Evolutionary conservation across 92 coral and sea anemone genomes (phyloP), one percentile per base, ranked within the genome.

Genomic region (Epizoanthus stellaris): DNA sequence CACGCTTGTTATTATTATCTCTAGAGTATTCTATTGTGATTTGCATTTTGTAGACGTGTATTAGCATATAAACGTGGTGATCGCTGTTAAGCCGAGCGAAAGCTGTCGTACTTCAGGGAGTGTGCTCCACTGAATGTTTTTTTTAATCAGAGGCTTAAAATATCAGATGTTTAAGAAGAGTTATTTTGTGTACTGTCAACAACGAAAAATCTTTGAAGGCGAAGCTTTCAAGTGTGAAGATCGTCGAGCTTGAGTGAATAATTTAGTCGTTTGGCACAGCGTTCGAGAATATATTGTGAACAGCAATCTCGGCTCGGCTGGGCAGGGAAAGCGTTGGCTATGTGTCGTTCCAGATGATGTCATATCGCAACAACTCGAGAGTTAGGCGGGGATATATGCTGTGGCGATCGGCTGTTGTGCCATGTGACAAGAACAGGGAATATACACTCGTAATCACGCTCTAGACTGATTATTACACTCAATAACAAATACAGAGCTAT

Each of bases 11-110:
- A 20, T 79, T 79, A 57, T 52, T 79, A 7, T 63, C 71, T 20
- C 40, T 17, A 39, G 71, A 62, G 70, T 79, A 43, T 62, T 79
- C 83, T 62, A 79, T 79, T 79, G 70, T 20, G 67, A 79, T 79
- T 79, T 79, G 83, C 83, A 79, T 79, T 79, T 79, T 79, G 54
- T 67, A 56, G 72, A 79, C 83, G 7, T 52, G 83, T 79, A 79
- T 79, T 79, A 79, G 83, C 83, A 79, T 79, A n/a, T n/a, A n/a
- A 79, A 67, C 71, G 83, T 63, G 83, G 83, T 79, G 23, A 43
- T 62, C 72, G 61, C 67, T 14, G 52, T 38, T 43, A 70, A 49
- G 56, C 56, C 70, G 38, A 42, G 83, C 43, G 40, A 64, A 20
- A 9, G 71, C 52, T 62, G 83, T 63, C 72, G 83, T 63, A 40